Percentiles rank a stretch among this genome's conserved stretches.
Conservation (phyloP, 2,888 invertebrate genomes). For the Nomada lathburiana region DNA sequence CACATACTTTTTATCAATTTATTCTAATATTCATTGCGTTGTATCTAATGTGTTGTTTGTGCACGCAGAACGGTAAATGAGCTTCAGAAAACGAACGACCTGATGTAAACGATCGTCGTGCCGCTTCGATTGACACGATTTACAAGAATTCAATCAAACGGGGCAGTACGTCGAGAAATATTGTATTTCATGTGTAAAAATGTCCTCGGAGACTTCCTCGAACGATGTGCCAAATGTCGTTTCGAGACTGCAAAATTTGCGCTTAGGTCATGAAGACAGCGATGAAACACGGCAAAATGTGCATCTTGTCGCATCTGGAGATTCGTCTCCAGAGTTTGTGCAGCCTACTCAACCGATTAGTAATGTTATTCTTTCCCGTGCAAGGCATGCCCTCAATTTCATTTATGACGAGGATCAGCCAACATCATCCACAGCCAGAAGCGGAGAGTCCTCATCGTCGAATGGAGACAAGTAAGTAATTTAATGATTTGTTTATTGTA, state of each 20-base stretch:
- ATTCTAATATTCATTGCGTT: slow-evolving; percentile 1
- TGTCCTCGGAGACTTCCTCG: slow-evolving; percentile 76
- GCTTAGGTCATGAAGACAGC: slow-evolving; percentile 68
- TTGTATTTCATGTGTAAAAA: slow-evolving; percentile 69
- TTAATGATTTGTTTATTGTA: not conserved
- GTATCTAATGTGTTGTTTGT: slow-evolving; percentile 1
- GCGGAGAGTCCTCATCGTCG: slow-evolving; percentile 71
- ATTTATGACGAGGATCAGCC: slow-evolving; percentile 77
- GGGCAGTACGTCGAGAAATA: slow-evolving; percentile 67
- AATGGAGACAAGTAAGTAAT: slow-evolving; percentile 74
- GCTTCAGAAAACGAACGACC: slow-evolving; percentile 5
- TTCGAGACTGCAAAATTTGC: slow-evolving; percentile 73
- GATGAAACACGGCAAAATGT: slow-evolving; percentile 62
- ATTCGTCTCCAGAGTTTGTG: slow-evolving; percentile 69
- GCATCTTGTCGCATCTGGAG: slow-evolving; percentile 36
- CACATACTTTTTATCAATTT: slow-evolving; percentile 2
- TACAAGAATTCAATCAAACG: slow-evolving; percentile 69
- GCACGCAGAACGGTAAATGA: not conserved
- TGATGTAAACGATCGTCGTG: slow-evolving; percentile 27
- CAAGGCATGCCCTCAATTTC: slow-evolving; percentile 76
- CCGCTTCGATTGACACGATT: slow-evolving; percentile 41
- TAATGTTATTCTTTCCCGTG: slow-evolving; percentile 74
- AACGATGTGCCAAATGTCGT: slow-evolving; percentile 73
- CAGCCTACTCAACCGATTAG: slow-evolving; percentile 77
- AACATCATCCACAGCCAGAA: slow-evolving; percentile 69